phyloP scores from a whole-genome alignment of 2,113 vertebrate genomes.

The Pongo pygmaeus region DNA sequence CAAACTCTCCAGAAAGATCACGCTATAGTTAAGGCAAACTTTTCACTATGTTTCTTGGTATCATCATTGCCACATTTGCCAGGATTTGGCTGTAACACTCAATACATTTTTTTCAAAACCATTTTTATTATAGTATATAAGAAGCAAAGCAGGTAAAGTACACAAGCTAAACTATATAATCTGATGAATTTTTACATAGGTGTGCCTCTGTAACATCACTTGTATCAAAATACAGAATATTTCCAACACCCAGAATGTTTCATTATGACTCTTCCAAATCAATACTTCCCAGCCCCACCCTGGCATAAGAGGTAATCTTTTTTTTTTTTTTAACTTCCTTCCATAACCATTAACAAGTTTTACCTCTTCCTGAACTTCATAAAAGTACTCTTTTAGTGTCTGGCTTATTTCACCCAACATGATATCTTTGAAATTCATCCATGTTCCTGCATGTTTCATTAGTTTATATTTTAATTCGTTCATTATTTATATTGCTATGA shows the following conservation, averaged over 20 bases:
- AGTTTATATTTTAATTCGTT: conserved; percentile 9
- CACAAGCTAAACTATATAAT: not conserved
- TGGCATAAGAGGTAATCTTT: not conserved
- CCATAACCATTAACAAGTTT: not conserved
- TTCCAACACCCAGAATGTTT: not conserved
- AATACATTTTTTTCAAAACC: not conserved
- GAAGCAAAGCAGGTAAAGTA: not conserved
- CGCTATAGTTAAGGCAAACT: not conserved
- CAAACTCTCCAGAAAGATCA: not conserved
- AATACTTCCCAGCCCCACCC: not conserved
- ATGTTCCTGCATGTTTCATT: not conserved
- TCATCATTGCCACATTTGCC: not conserved
- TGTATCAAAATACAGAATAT: not conserved
- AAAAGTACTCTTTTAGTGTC: not conserved
- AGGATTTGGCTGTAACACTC: not conserved
- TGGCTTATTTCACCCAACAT: not conserved
- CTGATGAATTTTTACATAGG: not conserved
- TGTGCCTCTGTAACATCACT: not conserved
- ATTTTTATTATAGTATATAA: not conserved
- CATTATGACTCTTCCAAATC: not conserved
- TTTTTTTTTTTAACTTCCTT: not conserved
- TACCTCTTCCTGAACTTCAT: not conserved
- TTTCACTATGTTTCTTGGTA: not conserved
- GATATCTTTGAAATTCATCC: not conserved
- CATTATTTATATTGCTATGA: not conserved